Conservation (phyloP, 2,888 invertebrate genomes). For the Dioctria rufipes region DNA sequence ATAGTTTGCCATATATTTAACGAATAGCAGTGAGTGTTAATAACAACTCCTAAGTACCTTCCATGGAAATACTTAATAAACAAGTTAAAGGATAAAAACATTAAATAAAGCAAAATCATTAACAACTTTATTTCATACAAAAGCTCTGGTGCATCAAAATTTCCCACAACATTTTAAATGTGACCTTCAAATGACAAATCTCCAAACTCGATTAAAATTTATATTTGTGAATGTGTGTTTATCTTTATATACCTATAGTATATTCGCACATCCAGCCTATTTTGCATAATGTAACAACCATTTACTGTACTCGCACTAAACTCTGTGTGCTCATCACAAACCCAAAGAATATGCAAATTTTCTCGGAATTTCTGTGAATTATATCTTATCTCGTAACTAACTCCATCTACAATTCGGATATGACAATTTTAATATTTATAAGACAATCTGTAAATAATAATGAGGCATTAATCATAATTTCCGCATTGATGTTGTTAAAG, state of each 20-base stretch:
- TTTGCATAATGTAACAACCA: not conserved
- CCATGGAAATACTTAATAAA: too few species aligned
- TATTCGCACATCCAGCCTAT: not conserved
- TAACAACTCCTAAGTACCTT: too few species aligned
- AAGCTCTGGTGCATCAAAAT: not conserved
- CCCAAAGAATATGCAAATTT: conserved; percentile 39
- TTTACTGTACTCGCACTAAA: too few species aligned
- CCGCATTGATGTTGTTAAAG: conserved; percentile 26
- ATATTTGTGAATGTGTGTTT: not conserved
- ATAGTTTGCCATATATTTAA: too few species aligned
- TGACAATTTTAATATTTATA: conserved; percentile 43
- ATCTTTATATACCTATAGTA: not conserved
- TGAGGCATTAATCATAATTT: conserved; percentile 37
- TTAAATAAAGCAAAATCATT: not conserved
- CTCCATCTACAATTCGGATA: not conserved
- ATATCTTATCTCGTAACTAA: not conserved
- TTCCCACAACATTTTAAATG: not conserved
- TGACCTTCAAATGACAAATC: not conserved
- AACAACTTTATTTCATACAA: not conserved
- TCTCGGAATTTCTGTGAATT: not conserved
- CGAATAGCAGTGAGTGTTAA: too few species aligned
- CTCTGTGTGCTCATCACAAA: not conserved
- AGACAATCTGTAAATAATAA: conserved; percentile 40
- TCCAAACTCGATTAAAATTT: not conserved
- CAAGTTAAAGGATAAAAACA: not conserved